Conservation (phyloP, 1,140 invertebrate species). For the Solenopsis fugax region DNA sequence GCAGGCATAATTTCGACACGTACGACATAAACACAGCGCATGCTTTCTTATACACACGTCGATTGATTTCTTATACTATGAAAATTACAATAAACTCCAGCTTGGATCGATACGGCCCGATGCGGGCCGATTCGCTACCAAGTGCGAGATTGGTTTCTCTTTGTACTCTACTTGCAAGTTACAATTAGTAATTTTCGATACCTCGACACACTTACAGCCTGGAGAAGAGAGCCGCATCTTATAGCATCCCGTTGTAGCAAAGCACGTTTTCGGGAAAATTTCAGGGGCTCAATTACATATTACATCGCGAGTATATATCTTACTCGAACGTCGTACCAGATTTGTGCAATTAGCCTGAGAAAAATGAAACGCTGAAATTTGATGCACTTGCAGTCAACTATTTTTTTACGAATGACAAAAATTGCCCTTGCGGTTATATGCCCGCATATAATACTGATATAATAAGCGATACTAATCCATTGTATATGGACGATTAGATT, state of each 20-base stretch:
- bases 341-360: constrained; percentile 47
- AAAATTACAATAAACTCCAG: not conserved
- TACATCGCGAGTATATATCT: constrained; percentile 5
- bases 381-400: constrained; percentile 70
- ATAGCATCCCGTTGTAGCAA: not conserved
- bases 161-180: no score
- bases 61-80: constrained; percentile 12
- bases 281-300: not conserved
- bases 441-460: constrained; percentile 47
- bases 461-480: constrained; percentile 19
- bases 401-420: constrained; percentile 74
- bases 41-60: constrained; percentile 17
- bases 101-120: not conserved
- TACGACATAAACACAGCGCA: not conserved
- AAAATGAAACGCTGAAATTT: constrained; percentile 36
- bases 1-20: not conserved
- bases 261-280: constrained; percentile 14
- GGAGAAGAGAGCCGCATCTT: not conserved
- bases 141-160: not conserved
- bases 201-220: constrained; percentile 12
- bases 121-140: constrained; percentile 2
- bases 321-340: constrained; percentile 56
- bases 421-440: constrained; percentile 56
- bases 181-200: constrained; percentile 3
- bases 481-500: constrained; percentile 18